Evolutionary conservation across 2,797 vertebrate genomes (phyloP), one percentile per base, ranked within the genome.

Genomic region (Parauchenoglanis ngamensis): DNA sequence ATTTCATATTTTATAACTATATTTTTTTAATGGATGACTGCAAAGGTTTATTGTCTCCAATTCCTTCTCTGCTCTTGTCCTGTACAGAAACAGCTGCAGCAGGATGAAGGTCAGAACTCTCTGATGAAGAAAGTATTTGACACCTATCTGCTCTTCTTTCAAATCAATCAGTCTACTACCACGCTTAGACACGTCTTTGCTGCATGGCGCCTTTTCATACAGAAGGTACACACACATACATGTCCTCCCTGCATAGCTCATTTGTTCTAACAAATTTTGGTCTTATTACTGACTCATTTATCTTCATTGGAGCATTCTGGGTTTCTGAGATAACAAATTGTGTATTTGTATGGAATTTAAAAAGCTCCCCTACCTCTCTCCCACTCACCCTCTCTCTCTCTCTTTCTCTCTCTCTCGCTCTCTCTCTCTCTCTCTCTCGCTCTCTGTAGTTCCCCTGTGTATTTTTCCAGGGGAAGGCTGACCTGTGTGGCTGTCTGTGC

Each of bases 111-210:
- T 79, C 98, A 99, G 92, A 99, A 98, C 88, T 94, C 93, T 21
- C 54, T 98, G 94, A 98, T 99, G 97, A 99, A 98, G 94, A 99
- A 98, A 93, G 97, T 99, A 76, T 98, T 99, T 92, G 98, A 99
- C 93, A 99, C 97, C 0, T 97, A 98, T 92, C 94, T 99, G 91
- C 97, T 99, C 89, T 99, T 98, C 94, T 95, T 99, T 92, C 98
- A 99, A 95, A 98, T 99, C 93, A 99, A 97, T 94, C 98, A 99
- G 92, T 99, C 98, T 2, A 97, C 97, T 31, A 91, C 94, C 81
- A 97, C 97, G 0, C 96, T 99, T 72, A 96, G 96, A 44, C 98
- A 99, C 0, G 94, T 99, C 87, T 99, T 99, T 89, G 97, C 98
- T 86, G 96, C 97, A n/a, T 93, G 99, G 28, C 95, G 98, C 65